Conservation (phyloP, 2,888 invertebrate genomes). For the Sphecodes monilicornis region DNA sequence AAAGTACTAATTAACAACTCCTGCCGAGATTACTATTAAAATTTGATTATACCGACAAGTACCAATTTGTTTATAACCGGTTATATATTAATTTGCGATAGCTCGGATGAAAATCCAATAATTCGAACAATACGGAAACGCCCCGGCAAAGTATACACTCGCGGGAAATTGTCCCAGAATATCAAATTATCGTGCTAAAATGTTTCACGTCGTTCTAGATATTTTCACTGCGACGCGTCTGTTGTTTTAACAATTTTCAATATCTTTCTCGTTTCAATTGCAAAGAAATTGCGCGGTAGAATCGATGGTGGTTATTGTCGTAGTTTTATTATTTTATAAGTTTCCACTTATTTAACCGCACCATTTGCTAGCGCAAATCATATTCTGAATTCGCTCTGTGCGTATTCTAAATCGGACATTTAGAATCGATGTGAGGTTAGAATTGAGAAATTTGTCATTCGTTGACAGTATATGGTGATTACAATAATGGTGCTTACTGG, state of each 20-base stretch:
- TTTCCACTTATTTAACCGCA: background rate
- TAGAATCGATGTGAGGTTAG: too few species aligned
- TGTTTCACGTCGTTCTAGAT: background rate
- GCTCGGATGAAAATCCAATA: background rate
- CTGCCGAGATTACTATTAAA: background rate
- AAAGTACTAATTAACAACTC: background rate
- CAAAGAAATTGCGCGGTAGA: background rate
- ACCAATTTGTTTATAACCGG: background rate
- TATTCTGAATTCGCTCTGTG: too few species aligned
- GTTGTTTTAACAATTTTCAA: background rate
- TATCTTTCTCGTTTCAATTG: background rate
- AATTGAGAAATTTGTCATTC: too few species aligned
- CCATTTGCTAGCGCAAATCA: background rate
- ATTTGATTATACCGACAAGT: background rate
- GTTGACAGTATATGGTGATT: too few species aligned
- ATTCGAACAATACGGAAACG: background rate
- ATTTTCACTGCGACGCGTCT: background rate
- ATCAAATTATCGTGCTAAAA: background rate
- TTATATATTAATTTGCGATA: background rate
- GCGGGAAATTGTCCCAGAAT: background rate
- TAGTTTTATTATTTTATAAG: background rate
- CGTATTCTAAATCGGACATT: too few species aligned
- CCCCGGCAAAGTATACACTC: background rate
- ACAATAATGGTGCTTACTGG: too few species aligned
- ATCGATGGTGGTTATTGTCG: background rate